Percentiles rank a stretch among this genome's conserved stretches.
These are phyloP conservation scores for Malurus leucopterus DNA, from an alignment of 2,797 vertebrate species.

Conservation along the genomic window DNA sequence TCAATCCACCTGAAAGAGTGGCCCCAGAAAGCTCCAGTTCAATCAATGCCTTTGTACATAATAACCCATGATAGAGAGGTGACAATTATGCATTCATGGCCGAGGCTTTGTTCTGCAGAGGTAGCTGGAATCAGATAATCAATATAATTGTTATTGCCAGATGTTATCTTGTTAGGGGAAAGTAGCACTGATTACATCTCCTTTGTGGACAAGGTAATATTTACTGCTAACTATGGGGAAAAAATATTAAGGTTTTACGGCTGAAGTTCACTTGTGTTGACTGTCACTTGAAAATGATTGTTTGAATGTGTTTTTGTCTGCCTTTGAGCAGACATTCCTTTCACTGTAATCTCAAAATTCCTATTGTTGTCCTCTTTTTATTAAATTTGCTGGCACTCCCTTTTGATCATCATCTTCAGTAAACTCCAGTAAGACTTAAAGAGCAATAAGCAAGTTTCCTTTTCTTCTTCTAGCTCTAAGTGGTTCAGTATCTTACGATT, in stretches of 20 bases:
- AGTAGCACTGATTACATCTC: not conserved
- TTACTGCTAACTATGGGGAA: not conserved
- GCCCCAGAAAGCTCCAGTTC: not conserved
- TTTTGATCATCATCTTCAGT: not conserved
- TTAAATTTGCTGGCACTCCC: not conserved
- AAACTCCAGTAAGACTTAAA: not conserved
- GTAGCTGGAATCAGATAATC: conserved; percentile 15
- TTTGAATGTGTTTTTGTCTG: not conserved
- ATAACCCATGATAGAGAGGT: not conserved
- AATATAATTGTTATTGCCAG: conserved; percentile 3
- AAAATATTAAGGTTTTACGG: not conserved
- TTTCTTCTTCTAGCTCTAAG: not conserved
- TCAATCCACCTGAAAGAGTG: not conserved
- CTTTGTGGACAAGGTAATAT: not conserved
- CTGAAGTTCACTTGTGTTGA: not conserved
- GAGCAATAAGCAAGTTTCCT: not conserved
- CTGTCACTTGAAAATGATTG: not conserved
- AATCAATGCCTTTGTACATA: not conserved
- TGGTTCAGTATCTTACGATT: conserved; percentile 8
- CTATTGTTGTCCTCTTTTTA: not conserved
- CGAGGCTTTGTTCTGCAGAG: not conserved
- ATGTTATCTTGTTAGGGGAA: not conserved
- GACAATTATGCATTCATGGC: not conserved
- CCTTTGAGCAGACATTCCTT: not conserved
- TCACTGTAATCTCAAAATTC: not conserved